These are phyloP conservation scores for Harmothoe impar DNA, from an alignment of 2,888 invertebrate species.

Conservation along the genomic window DNA sequence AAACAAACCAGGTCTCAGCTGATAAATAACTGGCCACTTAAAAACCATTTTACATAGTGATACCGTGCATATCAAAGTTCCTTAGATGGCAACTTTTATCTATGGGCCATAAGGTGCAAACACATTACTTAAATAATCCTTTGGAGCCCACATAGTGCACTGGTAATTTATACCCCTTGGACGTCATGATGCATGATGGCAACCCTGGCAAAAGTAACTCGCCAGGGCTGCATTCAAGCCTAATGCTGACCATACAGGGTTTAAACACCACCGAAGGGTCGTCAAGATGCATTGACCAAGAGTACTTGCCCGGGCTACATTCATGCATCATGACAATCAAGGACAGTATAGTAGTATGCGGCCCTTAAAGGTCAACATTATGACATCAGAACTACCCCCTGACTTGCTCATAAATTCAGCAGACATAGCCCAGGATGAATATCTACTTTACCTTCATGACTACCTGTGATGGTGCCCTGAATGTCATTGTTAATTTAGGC, in stretches of 20 bases:
- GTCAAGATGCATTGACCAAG: too few relatives aligned
- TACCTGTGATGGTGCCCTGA: background rate
- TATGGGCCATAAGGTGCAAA: slow-evolving; percentile 13
- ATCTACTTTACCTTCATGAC: background rate
- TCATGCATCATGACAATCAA: too few relatives aligned
- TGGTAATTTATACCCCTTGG: too few relatives aligned
- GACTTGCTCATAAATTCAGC: background rate
- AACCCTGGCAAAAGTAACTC: too few relatives aligned
- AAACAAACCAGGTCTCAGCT: background rate
- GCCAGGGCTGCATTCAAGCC: too few relatives aligned
- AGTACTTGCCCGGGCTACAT: too few relatives aligned
- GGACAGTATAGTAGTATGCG: too few relatives aligned
- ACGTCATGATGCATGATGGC: too few relatives aligned
- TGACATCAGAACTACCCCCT: background rate
- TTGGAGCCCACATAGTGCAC: too few relatives aligned
- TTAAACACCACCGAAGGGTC: too few relatives aligned
- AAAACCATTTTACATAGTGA: background rate
- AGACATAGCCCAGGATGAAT: background rate
- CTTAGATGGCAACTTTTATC: background rate
- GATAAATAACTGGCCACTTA: background rate
- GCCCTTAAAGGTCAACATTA: too few relatives aligned
- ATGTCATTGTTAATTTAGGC: slow-evolving; percentile 1
- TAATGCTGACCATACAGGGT: too few relatives aligned
- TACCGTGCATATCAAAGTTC: background rate
- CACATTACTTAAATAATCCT: background rate